Percentiles rank a stretch among this genome's conserved stretches.
Conservation (phyloP, 2,888 invertebrate genomes). For the Tenthredo distinguenda region DNA sequence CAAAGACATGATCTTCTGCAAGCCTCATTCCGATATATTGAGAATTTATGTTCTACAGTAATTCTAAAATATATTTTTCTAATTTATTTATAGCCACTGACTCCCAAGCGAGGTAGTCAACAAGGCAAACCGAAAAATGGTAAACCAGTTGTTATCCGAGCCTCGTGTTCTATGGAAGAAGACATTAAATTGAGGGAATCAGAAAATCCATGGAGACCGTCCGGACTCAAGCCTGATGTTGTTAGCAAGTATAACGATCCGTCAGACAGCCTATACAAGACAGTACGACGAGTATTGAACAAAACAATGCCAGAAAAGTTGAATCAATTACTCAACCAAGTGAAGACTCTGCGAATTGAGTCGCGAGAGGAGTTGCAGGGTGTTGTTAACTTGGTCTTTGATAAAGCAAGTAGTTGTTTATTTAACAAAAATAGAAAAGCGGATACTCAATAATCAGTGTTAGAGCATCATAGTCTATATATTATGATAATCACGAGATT, state of each 20-base stretch:
- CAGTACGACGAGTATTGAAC: constrained; percentile 91
- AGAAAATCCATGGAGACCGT: constrained; percentile 93
- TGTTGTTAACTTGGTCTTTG: constrained; percentile 92
- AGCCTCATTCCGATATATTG: not conserved
- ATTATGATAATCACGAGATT: not conserved
- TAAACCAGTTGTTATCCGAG: constrained; percentile 81
- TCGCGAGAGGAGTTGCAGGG: constrained; percentile 87
- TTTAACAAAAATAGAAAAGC: not conserved
- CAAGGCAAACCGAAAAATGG: constrained; percentile 76
- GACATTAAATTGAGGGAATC: constrained; percentile 90
- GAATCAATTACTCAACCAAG: constrained; percentile 87
- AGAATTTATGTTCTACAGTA: not conserved
- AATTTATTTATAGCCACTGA: not conserved
- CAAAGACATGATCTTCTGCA: not conserved
- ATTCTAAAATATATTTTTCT: not conserved
- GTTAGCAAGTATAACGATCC: constrained; percentile 76
- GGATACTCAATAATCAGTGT: not conserved
- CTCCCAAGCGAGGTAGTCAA: constrained; percentile 69
- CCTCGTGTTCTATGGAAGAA: constrained; percentile 84
- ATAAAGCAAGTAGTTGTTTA: constrained; percentile 82
- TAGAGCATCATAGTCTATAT: not conserved
- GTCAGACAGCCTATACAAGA: constrained; percentile 83
- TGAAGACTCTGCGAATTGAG: constrained; percentile 87
- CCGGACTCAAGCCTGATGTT: constrained; percentile 79
- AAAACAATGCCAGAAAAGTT: constrained; percentile 96